phyloP scores from a whole-genome alignment of 2,888 invertebrate species.

The Neoascia interrupta region DNA sequence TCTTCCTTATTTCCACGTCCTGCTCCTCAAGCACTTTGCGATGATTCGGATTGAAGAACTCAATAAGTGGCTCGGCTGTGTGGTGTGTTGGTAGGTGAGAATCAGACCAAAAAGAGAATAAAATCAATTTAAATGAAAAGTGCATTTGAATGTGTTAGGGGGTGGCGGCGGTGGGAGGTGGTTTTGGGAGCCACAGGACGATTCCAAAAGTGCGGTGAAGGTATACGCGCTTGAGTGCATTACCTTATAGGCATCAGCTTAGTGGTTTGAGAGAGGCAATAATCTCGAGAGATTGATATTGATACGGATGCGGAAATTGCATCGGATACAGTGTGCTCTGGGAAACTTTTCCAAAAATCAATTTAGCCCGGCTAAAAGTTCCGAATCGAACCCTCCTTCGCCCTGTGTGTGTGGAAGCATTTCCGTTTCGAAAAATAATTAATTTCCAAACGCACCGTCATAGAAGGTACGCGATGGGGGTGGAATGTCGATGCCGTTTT shows the following conservation, averaged over 20 bases:
- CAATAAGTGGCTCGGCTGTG: constrained; percentile 83
- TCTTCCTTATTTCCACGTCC: constrained; percentile 83
- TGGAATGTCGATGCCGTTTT: neutral
- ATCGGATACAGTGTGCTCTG: constrained; percentile 13
- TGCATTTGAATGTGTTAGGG: constrained; percentile 47
- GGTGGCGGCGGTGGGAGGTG: neutral
- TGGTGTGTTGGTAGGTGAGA: too few relatives aligned
- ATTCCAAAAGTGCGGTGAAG: too few relatives aligned
- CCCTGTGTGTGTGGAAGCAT: neutral
- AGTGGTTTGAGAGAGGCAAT: constrained; percentile 18
- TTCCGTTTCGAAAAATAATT: constrained; percentile 35
- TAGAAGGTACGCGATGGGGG: too few relatives aligned
- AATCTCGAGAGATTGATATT: constrained; percentile 43
- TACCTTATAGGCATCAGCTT: neutral
- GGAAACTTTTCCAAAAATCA: constrained; percentile 7
- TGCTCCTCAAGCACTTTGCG: constrained; percentile 84
- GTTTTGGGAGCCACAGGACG: too few relatives aligned
- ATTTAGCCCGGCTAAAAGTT: too few relatives aligned
- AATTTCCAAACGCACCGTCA: constrained; percentile 35
- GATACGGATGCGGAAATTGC: constrained; percentile 56
- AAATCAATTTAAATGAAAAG: constrained; percentile 56
- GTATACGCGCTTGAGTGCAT: too few relatives aligned
- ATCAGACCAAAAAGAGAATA: neutral
- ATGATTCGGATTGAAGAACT: constrained; percentile 87
- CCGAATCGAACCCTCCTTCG: too few relatives aligned